phyloP scores from a whole-genome alignment of 35 echinoderm and acorn worm genomes.

The Acanthaster planci region DNA sequence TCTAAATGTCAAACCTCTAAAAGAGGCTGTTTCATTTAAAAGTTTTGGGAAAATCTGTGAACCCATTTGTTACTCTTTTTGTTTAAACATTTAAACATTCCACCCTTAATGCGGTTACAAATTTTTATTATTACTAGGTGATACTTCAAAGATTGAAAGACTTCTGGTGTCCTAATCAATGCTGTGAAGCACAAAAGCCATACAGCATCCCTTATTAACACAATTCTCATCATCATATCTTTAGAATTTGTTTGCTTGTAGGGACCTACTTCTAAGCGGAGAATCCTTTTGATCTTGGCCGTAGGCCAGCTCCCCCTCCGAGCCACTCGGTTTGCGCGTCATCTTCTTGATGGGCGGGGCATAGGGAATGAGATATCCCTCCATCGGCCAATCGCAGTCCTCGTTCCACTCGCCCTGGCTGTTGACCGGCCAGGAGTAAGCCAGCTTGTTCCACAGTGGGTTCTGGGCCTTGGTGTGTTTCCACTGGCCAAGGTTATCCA shows the following conservation, averaged over 20 bases:
- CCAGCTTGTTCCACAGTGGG: constrained; percentile 94
- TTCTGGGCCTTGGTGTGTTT: constrained; percentile 85
- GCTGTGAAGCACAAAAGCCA: no score
- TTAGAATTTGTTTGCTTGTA: background rate
- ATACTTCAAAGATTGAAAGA: no score
- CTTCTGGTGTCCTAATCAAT: no score
- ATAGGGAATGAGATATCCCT: constrained; percentile 90
- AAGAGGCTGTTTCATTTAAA: no score
- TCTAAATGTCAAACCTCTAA: no score
- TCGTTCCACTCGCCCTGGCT: constrained; percentile 84
- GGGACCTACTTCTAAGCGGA: background rate
- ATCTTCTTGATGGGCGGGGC: constrained; percentile 84
- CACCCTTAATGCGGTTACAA: no score
- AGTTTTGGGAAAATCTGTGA: no score
- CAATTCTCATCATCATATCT: background rate
- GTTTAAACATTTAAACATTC: no score
- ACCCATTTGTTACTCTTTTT: no score
- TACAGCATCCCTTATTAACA: no score
- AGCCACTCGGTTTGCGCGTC: background rate
- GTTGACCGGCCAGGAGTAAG: constrained; percentile 91
- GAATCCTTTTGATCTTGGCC: constrained; percentile 15
- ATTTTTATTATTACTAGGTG: no score
- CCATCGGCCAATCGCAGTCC: constrained; percentile 99
- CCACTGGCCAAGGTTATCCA: constrained; percentile 89
- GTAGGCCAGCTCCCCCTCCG: background rate